These are phyloP conservation scores for Limanda limanda DNA, from an alignment of 2,113 vertebrate genomes.

Conservation along the genomic window DNA sequence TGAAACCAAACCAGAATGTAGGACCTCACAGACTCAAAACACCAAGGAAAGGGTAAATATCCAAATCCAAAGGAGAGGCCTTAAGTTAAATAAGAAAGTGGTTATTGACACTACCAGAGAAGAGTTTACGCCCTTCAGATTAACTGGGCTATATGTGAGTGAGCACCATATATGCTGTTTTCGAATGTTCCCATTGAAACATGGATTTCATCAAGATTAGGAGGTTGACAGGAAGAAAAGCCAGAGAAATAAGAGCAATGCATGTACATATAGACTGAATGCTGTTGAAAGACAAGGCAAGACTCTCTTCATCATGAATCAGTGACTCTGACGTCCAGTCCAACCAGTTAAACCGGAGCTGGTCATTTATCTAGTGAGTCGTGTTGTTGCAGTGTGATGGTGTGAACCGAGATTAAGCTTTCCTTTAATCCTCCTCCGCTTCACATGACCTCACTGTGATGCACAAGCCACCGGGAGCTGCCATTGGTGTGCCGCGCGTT, in stretches of 20 bases:
- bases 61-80: neutral
- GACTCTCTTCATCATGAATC: neutral
- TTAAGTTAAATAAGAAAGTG: neutral
- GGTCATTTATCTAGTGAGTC: slow-evolving; percentile 1
- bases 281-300: neutral
- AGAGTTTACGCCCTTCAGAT: neutral
- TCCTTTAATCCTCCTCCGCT: slow-evolving; percentile 75
- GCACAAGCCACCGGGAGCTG: slow-evolving; percentile 44
- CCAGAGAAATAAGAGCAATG: neutral
- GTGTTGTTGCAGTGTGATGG: slow-evolving; percentile 49
- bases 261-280: neutral
- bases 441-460: slow-evolving; percentile 75
- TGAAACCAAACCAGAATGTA: neutral
- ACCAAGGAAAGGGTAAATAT: neutral
- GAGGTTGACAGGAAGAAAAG: neutral
- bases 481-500: slow-evolving; percentile 67
- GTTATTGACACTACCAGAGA: neutral
- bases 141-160: neutral
- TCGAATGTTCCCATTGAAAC: neutral
- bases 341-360: neutral
- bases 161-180: neutral
- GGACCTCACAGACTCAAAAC: neutral
- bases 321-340: too few relatives aligned
- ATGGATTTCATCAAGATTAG: neutral
- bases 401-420: slow-evolving; percentile 66